These are phyloP conservation scores for Hoplostethus atlanticus DNA, from an alignment of 2,797 vertebrate genomes.

Conservation along the genomic window DNA sequence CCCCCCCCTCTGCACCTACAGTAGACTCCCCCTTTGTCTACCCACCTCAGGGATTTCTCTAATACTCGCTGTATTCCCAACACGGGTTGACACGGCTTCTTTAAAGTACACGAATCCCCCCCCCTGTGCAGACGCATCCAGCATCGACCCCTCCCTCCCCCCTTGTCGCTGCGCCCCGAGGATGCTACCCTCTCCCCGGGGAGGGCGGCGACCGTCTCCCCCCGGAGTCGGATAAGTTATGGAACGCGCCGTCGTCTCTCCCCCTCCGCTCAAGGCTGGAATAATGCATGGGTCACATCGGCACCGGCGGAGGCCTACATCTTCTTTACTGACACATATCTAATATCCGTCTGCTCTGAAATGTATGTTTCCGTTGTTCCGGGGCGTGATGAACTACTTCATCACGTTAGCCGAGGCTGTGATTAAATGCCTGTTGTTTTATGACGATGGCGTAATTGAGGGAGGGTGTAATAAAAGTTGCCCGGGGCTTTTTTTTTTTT, in stretches of 20 bases:
- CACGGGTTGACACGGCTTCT: slow-evolving; percentile 61
- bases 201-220: slow-evolving; percentile 20
- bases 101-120: slow-evolving; percentile 61
- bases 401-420: slow-evolving; percentile 66
- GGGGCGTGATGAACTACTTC: slow-evolving; percentile 66
- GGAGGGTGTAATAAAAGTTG: slow-evolving; percentile 74
- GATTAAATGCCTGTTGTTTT: slow-evolving; percentile 80
- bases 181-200: slow-evolving; percentile 34
- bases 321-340: slow-evolving; percentile 65
- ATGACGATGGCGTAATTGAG: slow-evolving; percentile 74
- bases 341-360: slow-evolving; percentile 63
- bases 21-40: slow-evolving; percentile 55
- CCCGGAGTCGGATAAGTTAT: slow-evolving; percentile 59
- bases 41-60: slow-evolving; percentile 57
- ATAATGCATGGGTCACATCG: slow-evolving; percentile 44
- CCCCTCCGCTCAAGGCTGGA: slow-evolving; percentile 11
- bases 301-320: slow-evolving; percentile 35
- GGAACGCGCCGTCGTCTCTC: slow-evolving; percentile 25
- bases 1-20: slow-evolving; percentile 25
- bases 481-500: slow-evolving; percentile 51
- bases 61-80: slow-evolving; percentile 62
- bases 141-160: slow-evolving; percentile 25
- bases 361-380: slow-evolving; percentile 62
- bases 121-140: slow-evolving; percentile 21
- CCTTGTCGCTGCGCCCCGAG: slow-evolving; percentile 36